phyloP scores from a whole-genome alignment of 2,113 vertebrate genomes.

The Bettongia penicillata region DNA sequence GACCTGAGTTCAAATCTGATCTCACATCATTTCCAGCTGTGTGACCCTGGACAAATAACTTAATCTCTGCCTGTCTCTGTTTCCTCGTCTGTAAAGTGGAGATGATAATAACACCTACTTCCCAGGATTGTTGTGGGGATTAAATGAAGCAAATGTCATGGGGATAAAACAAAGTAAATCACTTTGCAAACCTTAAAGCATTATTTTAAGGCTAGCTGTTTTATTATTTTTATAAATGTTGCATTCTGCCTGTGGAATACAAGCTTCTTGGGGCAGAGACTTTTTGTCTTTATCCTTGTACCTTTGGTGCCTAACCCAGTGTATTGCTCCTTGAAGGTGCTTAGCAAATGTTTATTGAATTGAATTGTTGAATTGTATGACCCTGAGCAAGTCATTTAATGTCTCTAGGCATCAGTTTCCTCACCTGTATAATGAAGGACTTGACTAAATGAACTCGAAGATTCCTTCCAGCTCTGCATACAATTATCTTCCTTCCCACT shows the following conservation, averaged over 20 bases:
- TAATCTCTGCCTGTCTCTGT: not conserved
- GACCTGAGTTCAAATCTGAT: not conserved
- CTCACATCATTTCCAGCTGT: not conserved
- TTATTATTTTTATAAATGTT: not conserved
- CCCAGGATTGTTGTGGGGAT: not conserved
- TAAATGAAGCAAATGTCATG: not conserved
- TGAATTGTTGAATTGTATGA: not conserved
- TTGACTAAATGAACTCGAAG: no score
- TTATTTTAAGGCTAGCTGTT: not conserved
- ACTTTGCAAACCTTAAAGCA: not conserved
- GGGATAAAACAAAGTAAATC: not conserved
- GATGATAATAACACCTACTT: not conserved
- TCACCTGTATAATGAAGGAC: no score
- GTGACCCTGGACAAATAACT: not conserved
- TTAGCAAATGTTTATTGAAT: not conserved
- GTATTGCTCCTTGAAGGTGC: no score
- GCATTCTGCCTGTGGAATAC: not conserved
- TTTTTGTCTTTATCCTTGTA: not conserved
- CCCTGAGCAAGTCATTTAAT: no score
- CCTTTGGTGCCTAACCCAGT: not conserved
- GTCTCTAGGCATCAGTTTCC: no score
- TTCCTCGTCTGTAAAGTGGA: not conserved
- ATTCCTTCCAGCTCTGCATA: no score
- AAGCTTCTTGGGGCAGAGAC: not conserved
- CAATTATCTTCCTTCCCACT: no score